Evolutionary conservation across 1,140 invertebrate species (phyloP).

Genomic region (Drosophila grimshawi): DNA sequence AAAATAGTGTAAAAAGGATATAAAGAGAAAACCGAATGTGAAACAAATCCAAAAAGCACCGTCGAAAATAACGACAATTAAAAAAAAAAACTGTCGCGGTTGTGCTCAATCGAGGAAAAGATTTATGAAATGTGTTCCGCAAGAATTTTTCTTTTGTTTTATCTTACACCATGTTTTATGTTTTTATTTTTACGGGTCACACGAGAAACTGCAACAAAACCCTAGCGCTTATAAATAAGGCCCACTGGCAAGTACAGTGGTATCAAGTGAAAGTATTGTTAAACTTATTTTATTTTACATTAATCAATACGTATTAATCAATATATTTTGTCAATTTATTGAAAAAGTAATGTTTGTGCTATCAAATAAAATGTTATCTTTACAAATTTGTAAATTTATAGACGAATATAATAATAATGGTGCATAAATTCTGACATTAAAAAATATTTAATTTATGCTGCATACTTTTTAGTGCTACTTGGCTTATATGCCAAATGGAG

Average conservation of each 20-base stretch:
- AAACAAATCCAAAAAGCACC: slow-evolving; percentile 22
- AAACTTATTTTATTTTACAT: neutral
- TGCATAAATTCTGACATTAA: too few species aligned
- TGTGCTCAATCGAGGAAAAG: slow-evolving; percentile 73
- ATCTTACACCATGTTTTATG: slow-evolving; percentile 17
- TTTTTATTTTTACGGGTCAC: slow-evolving; percentile 38
- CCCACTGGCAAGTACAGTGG: slow-evolving; percentile 44
- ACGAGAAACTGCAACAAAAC: slow-evolving; percentile 33
- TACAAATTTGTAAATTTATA: too few species aligned
- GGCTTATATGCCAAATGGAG: too few species aligned
- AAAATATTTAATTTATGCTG: too few species aligned
- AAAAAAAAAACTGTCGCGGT: slow-evolving; percentile 39
- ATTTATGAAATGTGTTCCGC: slow-evolving; percentile 77
- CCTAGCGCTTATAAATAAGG: slow-evolving; percentile 68
- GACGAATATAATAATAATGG: too few species aligned
- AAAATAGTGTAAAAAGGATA: slow-evolving; percentile 1
- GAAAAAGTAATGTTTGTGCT: slow-evolving; percentile 4
- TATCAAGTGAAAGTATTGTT: neutral
- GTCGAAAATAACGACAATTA: slow-evolving; percentile 66
- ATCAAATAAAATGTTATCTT: neutral
- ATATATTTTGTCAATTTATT: neutral
- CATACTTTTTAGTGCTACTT: neutral
- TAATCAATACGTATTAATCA: neutral
- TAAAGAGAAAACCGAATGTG: neutral
- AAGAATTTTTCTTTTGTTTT: slow-evolving; percentile 46